Evolutionary conservation across 2,888 invertebrate genomes (phyloP).

Genomic region (Stenchaetothrips biformis): DNA sequence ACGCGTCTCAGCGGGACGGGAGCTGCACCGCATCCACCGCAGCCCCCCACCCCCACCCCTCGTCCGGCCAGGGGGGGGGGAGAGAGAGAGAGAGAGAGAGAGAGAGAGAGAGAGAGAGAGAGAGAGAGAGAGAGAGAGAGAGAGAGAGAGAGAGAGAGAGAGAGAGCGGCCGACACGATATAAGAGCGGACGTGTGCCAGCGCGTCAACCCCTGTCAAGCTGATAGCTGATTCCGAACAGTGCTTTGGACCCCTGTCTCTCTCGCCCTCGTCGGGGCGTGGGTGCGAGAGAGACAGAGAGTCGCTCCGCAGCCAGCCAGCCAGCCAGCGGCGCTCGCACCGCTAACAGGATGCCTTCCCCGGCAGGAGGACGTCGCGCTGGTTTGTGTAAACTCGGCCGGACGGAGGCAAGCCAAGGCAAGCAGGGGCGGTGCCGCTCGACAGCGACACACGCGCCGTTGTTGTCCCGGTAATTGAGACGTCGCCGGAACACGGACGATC

Average conservation of each 20-base stretch:
- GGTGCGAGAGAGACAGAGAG: too few relatives aligned
- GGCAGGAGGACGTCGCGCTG: too few relatives aligned
- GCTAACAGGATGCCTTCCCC: too few relatives aligned
- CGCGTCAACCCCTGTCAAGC: too few relatives aligned
- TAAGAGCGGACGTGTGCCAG: not conserved
- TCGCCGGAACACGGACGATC: too few relatives aligned
- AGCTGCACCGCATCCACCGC: not conserved
- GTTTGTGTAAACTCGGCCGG: too few relatives aligned
- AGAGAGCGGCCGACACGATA: not conserved
- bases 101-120: not conserved
- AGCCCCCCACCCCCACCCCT: not conserved
- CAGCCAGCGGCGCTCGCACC: too few relatives aligned
- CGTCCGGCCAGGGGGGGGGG: not conserved
- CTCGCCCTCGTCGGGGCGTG: not conserved
- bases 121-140: not conserved
- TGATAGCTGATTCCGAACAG: not conserved
- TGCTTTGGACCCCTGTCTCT: not conserved
- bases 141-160: not conserved
- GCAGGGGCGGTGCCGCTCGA: too few relatives aligned
- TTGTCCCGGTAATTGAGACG: too few relatives aligned
- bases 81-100: not conserved
- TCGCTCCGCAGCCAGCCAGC: too few relatives aligned
- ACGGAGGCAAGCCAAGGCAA: too few relatives aligned
- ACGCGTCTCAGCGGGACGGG: not conserved
- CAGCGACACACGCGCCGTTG: too few relatives aligned